phyloP scores from a whole-genome alignment of 1,140 invertebrate species.

The Lethrus apterus region DNA sequence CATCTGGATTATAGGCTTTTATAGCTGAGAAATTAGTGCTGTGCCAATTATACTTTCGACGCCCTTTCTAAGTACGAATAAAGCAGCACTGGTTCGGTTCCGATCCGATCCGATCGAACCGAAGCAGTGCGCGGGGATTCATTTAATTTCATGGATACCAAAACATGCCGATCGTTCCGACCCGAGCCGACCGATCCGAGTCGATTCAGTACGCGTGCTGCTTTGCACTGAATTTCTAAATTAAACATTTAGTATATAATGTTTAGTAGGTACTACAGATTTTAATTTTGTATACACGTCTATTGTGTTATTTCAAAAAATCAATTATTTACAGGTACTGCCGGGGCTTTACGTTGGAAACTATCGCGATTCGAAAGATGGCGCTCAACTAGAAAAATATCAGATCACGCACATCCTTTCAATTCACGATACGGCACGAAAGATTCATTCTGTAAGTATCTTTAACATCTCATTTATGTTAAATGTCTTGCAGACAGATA shows the following conservation, averaged over 20 bases:
- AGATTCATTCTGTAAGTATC: conserved; percentile 68
- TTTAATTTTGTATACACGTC: not conserved
- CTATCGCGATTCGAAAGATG: conserved; percentile 88
- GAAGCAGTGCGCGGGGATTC: no score
- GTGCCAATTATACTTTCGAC: no score
- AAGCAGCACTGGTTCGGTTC: not conserved
- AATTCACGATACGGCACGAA: conserved; percentile 87
- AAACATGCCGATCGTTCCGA: no score
- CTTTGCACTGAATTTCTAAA: not conserved
- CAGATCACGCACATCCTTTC: conserved; percentile 93
- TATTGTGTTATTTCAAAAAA: not conserved
- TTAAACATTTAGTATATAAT: not conserved
- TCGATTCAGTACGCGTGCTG: no score
- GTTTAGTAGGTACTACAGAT: not conserved
- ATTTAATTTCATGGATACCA: no score
- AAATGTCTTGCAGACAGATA: no score
- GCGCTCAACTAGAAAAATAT: conserved; percentile 76
- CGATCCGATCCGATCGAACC: no score
- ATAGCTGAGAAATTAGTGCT: no score
- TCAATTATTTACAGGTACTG: conserved; percentile 57
- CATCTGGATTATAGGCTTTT: no score
- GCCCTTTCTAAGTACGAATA: not conserved
- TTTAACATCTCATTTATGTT: not conserved
- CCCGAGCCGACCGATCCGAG: no score
- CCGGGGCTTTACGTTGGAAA: conserved; percentile 81